A percentile compares a stretch with the other conserved stretches of the same genome.
These are phyloP conservation scores for Thalassarche chlororhynchos DNA, from an alignment of 2,113 vertebrate genomes.

Conservation along the genomic window DNA sequence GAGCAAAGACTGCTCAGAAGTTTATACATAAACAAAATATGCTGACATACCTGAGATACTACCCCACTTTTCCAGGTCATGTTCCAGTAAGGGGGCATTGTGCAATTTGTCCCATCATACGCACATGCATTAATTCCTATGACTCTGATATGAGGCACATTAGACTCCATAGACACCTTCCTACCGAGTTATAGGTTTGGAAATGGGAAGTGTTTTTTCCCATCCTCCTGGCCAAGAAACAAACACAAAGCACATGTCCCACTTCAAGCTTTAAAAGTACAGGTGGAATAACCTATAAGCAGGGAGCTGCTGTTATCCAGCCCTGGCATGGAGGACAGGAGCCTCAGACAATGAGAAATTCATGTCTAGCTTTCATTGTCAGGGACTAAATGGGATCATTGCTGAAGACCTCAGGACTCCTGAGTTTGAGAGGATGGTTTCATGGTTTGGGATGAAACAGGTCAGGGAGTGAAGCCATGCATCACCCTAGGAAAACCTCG, in stretches of 20 bases:
- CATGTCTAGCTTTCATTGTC: not conserved
- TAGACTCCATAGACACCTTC: not conserved
- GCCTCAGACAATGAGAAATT: not conserved
- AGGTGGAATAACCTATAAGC: not conserved
- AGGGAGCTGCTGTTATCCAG: not conserved
- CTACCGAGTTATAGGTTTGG: not conserved
- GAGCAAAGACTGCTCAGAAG: not conserved
- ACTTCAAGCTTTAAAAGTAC: not conserved
- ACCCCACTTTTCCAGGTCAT: not conserved
- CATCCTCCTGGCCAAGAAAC: not conserved
- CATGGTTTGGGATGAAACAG: not conserved
- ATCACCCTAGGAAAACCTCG: not conserved
- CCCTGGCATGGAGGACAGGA: not conserved
- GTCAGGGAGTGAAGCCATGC: not conserved
- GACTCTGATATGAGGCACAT: not conserved
- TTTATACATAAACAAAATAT: not conserved
- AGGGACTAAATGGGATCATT: not conserved
- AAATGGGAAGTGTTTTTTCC: not conserved
- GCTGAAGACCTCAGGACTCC: not conserved
- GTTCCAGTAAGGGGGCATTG: not conserved
- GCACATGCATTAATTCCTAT: accelerated
- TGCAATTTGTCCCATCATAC: not conserved
- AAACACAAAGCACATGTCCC: not conserved
- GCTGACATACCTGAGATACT: not conserved
- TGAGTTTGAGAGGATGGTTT: not conserved